Percentiles rank a stretch among this genome's conserved stretches.
Evolutionary conservation across 2,113 vertebrate species (phyloP).

Genomic region (Dinomys branickii): DNA sequence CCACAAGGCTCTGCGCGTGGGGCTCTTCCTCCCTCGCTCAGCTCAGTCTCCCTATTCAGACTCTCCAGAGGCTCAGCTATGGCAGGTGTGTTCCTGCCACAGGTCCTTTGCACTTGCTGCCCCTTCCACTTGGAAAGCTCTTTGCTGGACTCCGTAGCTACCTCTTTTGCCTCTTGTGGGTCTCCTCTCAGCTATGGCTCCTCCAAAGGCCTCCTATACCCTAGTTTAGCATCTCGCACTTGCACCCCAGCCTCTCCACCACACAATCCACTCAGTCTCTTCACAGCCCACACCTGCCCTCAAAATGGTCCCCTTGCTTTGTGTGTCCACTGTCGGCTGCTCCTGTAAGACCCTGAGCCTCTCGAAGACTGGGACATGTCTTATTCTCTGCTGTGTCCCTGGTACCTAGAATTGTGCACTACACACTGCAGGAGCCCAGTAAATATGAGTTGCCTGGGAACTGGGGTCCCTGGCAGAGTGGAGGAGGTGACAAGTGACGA

Average conservation of each 20-base stretch:
- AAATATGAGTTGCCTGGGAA: neutral
- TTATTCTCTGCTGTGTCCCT: neutral
- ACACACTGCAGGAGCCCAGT: neutral
- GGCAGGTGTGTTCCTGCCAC: neutral
- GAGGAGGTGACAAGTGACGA: neutral
- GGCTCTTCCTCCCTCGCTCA: neutral
- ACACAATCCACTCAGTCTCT: rapidly evolving
- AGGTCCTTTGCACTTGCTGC: neutral
- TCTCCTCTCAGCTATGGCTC: neutral
- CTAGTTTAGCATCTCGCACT: neutral
- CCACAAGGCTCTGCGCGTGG: rapidly evolving
- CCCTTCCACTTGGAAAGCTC: neutral
- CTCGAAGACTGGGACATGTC: neutral
- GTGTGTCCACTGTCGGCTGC: neutral
- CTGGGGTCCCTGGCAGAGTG: no score
- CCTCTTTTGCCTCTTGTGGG: neutral
- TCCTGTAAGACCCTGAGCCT: neutral
- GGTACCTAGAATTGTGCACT: neutral
- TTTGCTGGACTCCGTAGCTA: neutral
- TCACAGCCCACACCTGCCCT: neutral
- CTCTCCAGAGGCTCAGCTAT: neutral
- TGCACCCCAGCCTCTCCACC: neutral
- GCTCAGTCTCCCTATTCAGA: neutral
- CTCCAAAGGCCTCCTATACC: neutral
- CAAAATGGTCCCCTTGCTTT: neutral